Evolutionary conservation across 2,797 vertebrate species (phyloP).

Genomic region (Sebastes nivosus): DNA sequence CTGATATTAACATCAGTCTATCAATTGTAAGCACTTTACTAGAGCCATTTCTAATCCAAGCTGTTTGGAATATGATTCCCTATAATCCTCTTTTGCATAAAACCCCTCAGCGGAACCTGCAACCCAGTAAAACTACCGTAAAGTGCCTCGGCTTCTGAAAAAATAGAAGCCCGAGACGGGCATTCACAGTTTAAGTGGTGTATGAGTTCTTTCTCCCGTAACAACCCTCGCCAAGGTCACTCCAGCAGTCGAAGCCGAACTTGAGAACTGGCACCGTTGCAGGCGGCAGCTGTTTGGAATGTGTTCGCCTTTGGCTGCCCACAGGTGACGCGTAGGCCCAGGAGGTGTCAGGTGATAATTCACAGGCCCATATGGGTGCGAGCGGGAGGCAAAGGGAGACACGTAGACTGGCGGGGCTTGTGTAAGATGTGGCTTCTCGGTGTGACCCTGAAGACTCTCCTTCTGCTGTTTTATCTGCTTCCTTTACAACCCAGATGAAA

Average conservation of each 20-base stretch:
- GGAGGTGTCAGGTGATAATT: conserved; percentile 70
- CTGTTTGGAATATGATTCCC: conserved; percentile 43
- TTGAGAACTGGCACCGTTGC: conserved; percentile 41
- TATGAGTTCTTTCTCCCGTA: conserved; percentile 16
- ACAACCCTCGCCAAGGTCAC: conserved; percentile 53
- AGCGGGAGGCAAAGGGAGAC: conserved; percentile 42
- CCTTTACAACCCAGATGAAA: conserved; percentile 18
- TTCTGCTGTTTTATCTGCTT: conserved; percentile 28
- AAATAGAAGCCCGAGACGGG: conserved; percentile 49
- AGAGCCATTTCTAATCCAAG: conserved; percentile 26
- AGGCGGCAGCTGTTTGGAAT: conserved; percentile 56
- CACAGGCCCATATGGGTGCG: conserved; percentile 58
- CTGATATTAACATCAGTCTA: conserved; percentile 2
- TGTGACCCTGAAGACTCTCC: conserved; percentile 18
- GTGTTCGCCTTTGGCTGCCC: conserved; percentile 37
- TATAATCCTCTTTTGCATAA: conserved; percentile 63
- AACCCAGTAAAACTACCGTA: conserved; percentile 33
- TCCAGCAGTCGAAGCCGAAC: conserved; percentile 35
- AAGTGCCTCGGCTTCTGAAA: conserved; percentile 44
- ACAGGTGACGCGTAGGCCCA: conserved; percentile 57
- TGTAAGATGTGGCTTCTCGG: conserved; percentile 17
- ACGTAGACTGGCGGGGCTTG: conserved; percentile 10
- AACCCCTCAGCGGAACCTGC: conserved; percentile 47
- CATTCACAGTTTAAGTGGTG: conserved; percentile 26
- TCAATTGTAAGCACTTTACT: conserved; percentile 27